Evolutionary conservation across 2,113 vertebrate genomes (phyloP), one percentile per base, ranked within the genome.

Genomic region (Forbesichthys agassizii): DNA sequence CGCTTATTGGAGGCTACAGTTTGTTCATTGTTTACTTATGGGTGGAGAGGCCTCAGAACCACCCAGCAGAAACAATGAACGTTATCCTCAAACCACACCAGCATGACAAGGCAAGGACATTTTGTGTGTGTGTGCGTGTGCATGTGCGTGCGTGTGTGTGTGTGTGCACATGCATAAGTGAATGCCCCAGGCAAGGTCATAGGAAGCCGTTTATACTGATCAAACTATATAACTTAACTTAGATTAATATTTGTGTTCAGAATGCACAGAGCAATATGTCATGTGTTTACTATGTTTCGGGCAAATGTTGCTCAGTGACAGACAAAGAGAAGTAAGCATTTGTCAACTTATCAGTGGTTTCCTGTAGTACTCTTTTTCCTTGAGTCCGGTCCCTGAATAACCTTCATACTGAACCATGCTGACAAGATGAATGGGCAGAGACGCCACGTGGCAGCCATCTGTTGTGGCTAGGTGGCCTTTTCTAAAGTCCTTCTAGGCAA

Each of bases 1-100:
- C 76, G 78, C 81, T 88, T 88, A 90, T 89, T 84, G 73, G 82
- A 90, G 75, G 79, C 84, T 88, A 82, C 79, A 84, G 81, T 75
- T 85, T 78, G 82, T 88, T 87, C 82, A 80, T 88, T 88, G 82
- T 84, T 87, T 87, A 84, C 82, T 88, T 86, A 75, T 83, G 70
- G 84, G 80, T 74, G 86, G 83, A 73, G 66, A 76, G 78, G 68
- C 79, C 80, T 85, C 76, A 57, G 69, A 86, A 65, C 53, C 84
- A 87, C 66, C 74, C 60, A 57, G 81, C 82, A 83, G 77, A 89
- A 88, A 48, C 57, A 73, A 88, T 86, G 77, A 87, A 78, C 70
- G 75, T 90, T 87, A 84, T 74, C 58, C 63, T 11, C 42, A 51
- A 69, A 11, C 18, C 36, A 36, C 69, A 79, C 66, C 64, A 69